Percentiles rank a stretch among this genome's conserved stretches.
Evolutionary conservation across 1,140 invertebrate genomes (phyloP).

Genomic region (Babylonia areolata): DNA sequence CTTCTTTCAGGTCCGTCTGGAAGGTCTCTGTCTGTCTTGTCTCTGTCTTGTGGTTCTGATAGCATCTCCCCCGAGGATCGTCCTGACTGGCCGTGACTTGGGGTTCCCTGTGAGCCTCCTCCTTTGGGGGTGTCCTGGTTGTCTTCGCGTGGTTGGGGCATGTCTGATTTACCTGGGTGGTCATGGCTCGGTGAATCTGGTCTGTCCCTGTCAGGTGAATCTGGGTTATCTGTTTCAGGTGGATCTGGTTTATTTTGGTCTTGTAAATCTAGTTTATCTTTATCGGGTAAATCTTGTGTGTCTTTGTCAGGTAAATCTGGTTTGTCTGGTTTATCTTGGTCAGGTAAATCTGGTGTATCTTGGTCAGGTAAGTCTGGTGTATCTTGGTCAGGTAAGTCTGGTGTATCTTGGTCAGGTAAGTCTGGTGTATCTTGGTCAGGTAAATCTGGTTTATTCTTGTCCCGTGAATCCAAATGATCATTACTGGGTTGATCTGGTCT

Average conservation of each 20-base stretch:
- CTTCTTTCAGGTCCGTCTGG: conserved; percentile 5
- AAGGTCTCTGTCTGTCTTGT: too few relatives aligned
- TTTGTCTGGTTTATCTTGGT: not conserved
- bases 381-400: not conserved
- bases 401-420: not conserved
- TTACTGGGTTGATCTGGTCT: not conserved
- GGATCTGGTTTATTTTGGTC: not conserved
- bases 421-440: not conserved
- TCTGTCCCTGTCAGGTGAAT: not conserved
- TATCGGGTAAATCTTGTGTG: not conserved
- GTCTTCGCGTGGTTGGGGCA: not conserved
- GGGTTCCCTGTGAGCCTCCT: not conserved
- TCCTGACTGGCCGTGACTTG: not conserved
- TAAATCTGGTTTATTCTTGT: not conserved
- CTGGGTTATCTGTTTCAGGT: not conserved
- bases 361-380: not conserved
- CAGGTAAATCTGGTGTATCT: not conserved
- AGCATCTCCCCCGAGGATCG: too few relatives aligned
- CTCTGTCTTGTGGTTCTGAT: not conserved
- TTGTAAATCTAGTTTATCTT: not conserved
- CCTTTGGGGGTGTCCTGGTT: not conserved
- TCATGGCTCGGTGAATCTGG: not conserved
- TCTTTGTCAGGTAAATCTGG: not conserved
- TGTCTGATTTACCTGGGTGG: not conserved
- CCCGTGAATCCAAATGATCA: not conserved